Percentiles rank a stretch among this genome's conserved stretches.
Evolutionary conservation across 2,888 invertebrate genomes (phyloP).

Genomic region (Acleris laterana): DNA sequence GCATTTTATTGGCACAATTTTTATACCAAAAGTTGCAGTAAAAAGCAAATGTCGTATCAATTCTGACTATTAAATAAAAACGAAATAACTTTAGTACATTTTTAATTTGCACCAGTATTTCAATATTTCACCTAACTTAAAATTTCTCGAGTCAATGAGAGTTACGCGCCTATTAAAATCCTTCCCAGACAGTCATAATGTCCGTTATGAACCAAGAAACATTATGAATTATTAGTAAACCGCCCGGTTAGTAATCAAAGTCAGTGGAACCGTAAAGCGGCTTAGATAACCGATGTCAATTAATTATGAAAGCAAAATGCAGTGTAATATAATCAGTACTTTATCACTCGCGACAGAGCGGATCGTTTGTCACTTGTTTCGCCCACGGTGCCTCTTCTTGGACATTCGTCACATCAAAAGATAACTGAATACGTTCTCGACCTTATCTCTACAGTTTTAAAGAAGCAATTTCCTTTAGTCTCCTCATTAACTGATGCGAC

Average conservation of each 20-base stretch:
- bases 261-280: conserved; percentile 57
- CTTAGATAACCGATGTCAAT: conserved; percentile 75
- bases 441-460: conserved; percentile 58
- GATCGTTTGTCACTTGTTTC: conserved; percentile 80
- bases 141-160: conserved; percentile 12
- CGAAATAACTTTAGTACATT: too few relatives aligned
- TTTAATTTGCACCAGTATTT: not conserved
- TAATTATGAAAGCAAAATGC: conserved; percentile 80
- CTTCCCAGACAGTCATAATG: conserved; percentile 21
- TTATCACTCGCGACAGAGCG: conserved; percentile 79
- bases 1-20: conserved; percentile 48
- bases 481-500: conserved; percentile 68
- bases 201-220: conserved; percentile 51
- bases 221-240: conserved; percentile 58
- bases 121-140: not conserved
- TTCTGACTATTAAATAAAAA: too few relatives aligned
- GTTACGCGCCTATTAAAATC: conserved; percentile 2
- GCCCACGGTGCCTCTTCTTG: conserved; percentile 74
- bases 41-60: not conserved
- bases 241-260: conserved; percentile 57
- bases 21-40: conserved; percentile 8
- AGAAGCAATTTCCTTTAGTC: conserved; percentile 53
- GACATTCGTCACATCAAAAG: conserved; percentile 68
- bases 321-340: conserved; percentile 83
- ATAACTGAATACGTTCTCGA: conserved; percentile 53